A percentile compares a stretch with the other conserved stretches of the same genome.
phyloP scores from a whole-genome alignment of 2,113 vertebrate species.

The Cinclus cinclus region DNA sequence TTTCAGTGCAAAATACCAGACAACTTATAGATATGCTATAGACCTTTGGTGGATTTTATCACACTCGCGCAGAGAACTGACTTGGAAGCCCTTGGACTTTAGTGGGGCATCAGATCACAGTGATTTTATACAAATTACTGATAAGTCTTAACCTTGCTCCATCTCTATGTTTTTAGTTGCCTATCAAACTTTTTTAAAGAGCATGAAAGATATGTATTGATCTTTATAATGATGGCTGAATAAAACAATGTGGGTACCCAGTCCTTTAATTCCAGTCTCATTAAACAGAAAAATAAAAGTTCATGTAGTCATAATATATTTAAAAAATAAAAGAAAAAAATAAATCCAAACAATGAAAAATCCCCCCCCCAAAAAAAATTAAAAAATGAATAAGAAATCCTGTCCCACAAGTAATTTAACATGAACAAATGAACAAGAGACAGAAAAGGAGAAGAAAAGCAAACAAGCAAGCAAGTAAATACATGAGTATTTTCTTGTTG shows the following conservation, averaged over 20 bases:
- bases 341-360: not conserved
- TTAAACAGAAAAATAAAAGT: not conserved
- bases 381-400: not conserved
- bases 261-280: not conserved
- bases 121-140: not conserved
- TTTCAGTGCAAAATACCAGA: not conserved
- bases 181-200: not conserved
- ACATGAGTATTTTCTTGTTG: not conserved
- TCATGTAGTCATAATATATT: not conserved
- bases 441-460: not conserved
- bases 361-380: too few relatives aligned
- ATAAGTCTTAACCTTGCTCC: not conserved
- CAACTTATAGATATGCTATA: not conserved
- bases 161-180: not conserved
- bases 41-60: not conserved
- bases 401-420: not conserved
- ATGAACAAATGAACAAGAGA: not conserved
- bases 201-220: not conserved
- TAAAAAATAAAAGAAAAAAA: not conserved
- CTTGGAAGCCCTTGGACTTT: not conserved
- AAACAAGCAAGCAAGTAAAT: not conserved
- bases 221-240: not conserved
- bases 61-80: not conserved
- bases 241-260: not conserved
- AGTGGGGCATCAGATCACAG: not conserved